Conservation (phyloP, 1,140 invertebrate species). For the Drosophila pruinosa region DNA sequence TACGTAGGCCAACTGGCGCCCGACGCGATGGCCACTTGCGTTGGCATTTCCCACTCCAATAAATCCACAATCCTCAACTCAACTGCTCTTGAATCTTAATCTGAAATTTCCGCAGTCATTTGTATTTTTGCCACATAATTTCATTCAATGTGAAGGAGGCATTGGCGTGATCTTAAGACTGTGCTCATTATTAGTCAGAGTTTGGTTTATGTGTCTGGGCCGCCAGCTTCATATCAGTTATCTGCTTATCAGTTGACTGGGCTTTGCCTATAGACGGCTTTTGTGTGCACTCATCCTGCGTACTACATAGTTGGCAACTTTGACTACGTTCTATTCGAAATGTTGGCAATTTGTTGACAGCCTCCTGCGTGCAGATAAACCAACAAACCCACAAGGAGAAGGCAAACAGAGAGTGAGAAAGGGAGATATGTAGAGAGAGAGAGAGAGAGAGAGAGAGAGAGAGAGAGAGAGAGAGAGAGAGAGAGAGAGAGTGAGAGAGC, state of each 20-base stretch:
- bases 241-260: conserved; percentile 45
- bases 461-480: neutral
- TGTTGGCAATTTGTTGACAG: conserved; percentile 49
- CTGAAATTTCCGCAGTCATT: conserved; percentile 3
- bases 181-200: conserved; percentile 28
- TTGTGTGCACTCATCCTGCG: neutral
- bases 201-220: neutral
- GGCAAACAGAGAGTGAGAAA: neutral
- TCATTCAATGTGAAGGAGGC: conserved; percentile 21
- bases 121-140: conserved; percentile 21
- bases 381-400: neutral
- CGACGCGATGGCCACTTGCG: neutral
- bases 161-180: conserved; percentile 16
- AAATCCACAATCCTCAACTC: too few relatives aligned
- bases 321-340: conserved; percentile 21
- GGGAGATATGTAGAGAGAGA: neutral
- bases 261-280: neutral
- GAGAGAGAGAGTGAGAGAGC: neutral
- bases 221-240: conserved; percentile 8
- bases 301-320: neutral
- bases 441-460: neutral
- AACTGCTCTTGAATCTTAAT: too few relatives aligned
- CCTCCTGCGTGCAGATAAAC: conserved; percentile 15
- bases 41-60: too few relatives aligned
- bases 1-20: conserved; percentile 41